Evolutionary conservation across 92 coral and sea anemone genomes (phyloP), one percentile per base, ranked within the genome.

Genomic region (Zoanthus gigantus): DNA sequence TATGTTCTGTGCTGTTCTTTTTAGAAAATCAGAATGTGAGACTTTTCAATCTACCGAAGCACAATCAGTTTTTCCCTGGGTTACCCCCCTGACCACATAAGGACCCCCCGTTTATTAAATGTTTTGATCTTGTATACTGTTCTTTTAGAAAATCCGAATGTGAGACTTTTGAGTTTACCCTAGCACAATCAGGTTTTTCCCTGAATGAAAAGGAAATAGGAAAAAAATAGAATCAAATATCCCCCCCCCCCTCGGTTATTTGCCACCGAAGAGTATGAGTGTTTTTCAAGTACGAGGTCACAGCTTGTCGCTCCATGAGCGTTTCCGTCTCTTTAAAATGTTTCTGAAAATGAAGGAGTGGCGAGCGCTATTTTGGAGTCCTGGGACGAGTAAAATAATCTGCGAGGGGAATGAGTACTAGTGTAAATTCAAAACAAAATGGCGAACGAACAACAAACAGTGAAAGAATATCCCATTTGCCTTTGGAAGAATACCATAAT

Each of bases 291-390:
- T 66, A 17, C 72, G 58, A 53, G 58, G 58, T 53, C 58, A 1
- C 58, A 53, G 58, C 58, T 53, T 53, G 74, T 69, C 74, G 74
- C 74, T 69, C 74, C 74, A 69, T 69, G 74, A 69, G 74, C 74
- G 74, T 69, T 69, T 69, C 74, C 74, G 74, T 69, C 74, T 69
- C 74, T 69, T 69, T 69, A 69, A 69, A 69, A 69, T 53, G 58
- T 53, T 53, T 53, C 58, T 53, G 58, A 53, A 53, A 53, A 53
- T 72, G 77, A 31, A 72, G 77, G 77, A 72, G 77, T 72, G 77
- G 77, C 77, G 77, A 72, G 77, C 77, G 77, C 77, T 72, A 72
- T 72, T 72, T 72, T 72, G 77, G 77, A 72, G 77, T 72, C 56
- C 77, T 72, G 77, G 77, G 50, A 72, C 77, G 77, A 72, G 54